A percentile compares a stretch with the other conserved stretches of the same genome.
phyloP scores from a whole-genome alignment of 1,140 invertebrate species.

The Macrobrachium rosenbergii region DNA sequence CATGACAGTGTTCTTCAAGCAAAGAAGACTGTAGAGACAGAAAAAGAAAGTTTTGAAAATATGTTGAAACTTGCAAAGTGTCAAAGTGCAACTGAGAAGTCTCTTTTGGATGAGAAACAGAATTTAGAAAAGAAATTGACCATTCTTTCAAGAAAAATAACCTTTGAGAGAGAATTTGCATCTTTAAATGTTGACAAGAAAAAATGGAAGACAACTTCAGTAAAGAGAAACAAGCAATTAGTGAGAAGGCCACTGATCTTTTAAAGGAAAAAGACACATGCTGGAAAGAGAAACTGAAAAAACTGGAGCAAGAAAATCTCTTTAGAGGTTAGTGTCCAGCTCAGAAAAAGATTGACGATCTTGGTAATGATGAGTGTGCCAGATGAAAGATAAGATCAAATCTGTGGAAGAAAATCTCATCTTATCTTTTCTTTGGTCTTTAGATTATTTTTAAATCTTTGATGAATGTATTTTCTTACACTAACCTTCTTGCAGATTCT shows the following conservation, averaged over 20 bases:
- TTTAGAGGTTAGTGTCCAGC: not conserved
- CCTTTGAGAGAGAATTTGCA: slow-evolving; percentile 27
- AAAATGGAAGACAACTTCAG: slow-evolving; percentile 16
- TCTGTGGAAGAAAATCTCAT: not conserved
- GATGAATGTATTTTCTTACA: no score
- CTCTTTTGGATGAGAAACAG: slow-evolving; percentile 18
- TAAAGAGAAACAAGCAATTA: slow-evolving; percentile 24
- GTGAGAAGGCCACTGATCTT: not conserved
- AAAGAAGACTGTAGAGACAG: not conserved
- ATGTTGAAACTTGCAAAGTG: not conserved
- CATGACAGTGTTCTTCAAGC: slow-evolving; percentile 67
- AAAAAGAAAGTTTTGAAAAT: slow-evolving; percentile 16
- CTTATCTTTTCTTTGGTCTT: not conserved
- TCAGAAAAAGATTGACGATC: slow-evolving; percentile 13
- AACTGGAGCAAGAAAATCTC: slow-evolving; percentile 1
- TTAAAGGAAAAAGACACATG: slow-evolving; percentile 18
- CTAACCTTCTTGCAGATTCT: no score
- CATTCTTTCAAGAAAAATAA: slow-evolving; percentile 25
- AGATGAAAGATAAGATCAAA: not conserved
- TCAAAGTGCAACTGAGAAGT: slow-evolving; percentile 7
- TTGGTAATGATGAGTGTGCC: slow-evolving; percentile 3
- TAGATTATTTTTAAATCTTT: no score
- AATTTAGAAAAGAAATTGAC: slow-evolving; percentile 33
- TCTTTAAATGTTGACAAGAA: slow-evolving; percentile 27
- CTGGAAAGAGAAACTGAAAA: slow-evolving; percentile 4